Evolutionary conservation across 2,113 vertebrate genomes (phyloP), one percentile per base, ranked within the genome.

Genomic region (Pholis gunnellus): DNA sequence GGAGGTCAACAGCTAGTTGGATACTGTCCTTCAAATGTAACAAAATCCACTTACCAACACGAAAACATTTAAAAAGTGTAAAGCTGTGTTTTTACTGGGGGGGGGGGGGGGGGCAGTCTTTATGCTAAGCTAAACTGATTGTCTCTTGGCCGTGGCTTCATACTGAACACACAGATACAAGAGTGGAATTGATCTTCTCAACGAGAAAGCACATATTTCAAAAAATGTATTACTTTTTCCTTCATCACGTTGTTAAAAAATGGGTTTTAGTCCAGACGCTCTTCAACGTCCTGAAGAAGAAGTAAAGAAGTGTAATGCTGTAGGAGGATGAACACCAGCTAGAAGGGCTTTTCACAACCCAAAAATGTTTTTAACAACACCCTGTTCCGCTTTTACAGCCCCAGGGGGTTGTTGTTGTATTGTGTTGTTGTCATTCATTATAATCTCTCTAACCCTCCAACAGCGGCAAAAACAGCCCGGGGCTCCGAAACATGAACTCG

Each of bases 341-440:
- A 20, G 60, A 63, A 20, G 18, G 6, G 22, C 22, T 22, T 22
- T 20, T 61, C 31, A 34, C 61, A 40, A 40, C 34, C 61, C 36
- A 9, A 54, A 22, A 9, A 54, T 57, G 54, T n/a, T n/a, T n/a
- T n/a, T n/a, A n/a, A n/a, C n/a, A n/a, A 66, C 1, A 40, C 9
- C n/a, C 42, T 20, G 44, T n/a, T n/a, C 29, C 31, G 27, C 57
- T 25, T 11, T 56, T 10, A 25, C 52, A 56, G 52, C 52, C 52
- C 3, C 52, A 54, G 7, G 52, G 2, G 50, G 18, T 52, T 10
- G 38, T 17, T 60, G 18, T 15, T 17, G 6, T 9, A 13, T 52
- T 25, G 8, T 50, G 22, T 40, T 72, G 38, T 46, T 48, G 44
- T 48, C 72, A 27, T 61, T 77, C 66, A 60, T 72, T 77, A 81